These are phyloP conservation scores for Leptoteleia sp. DNA, from an alignment of 1,140 invertebrate genomes.

Conservation along the genomic window DNA sequence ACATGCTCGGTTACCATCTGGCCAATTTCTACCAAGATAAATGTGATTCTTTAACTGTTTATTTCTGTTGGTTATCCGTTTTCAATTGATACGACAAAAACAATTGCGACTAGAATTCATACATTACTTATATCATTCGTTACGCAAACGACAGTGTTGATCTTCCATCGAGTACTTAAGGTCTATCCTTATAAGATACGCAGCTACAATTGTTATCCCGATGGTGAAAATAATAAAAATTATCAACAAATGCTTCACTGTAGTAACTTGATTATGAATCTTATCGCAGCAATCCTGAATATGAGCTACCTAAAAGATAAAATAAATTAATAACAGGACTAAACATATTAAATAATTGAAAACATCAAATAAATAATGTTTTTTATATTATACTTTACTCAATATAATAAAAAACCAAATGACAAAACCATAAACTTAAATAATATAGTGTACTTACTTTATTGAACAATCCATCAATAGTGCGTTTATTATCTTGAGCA, in stretches of 20 bases:
- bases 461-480: conserved; percentile 70
- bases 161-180: conserved; percentile 44
- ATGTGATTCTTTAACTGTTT: too few relatives aligned
- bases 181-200: conserved; percentile 46
- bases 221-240: conserved; percentile 73
- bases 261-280: conserved; percentile 70
- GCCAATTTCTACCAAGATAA: too few relatives aligned
- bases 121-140: conserved; percentile 38
- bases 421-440: too few relatives aligned
- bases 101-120: conserved; percentile 34
- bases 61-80: too few relatives aligned
- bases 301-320: conserved; percentile 69
- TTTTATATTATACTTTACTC: too few relatives aligned
- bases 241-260: conserved; percentile 73
- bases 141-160: conserved; percentile 51
- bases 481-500: conserved; percentile 63
- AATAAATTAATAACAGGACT: not conserved
- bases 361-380: too few relatives aligned
- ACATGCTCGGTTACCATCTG: too few relatives aligned
- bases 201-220: conserved; percentile 67
- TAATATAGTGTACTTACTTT: conserved; percentile 68
- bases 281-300: conserved; percentile 73
- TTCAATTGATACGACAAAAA: not conserved
- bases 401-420: too few relatives aligned
- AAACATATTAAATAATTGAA: not conserved